Evolutionary conservation across 1,140 invertebrate genomes (phyloP).

Genomic region (Cecropterus lyciades): DNA sequence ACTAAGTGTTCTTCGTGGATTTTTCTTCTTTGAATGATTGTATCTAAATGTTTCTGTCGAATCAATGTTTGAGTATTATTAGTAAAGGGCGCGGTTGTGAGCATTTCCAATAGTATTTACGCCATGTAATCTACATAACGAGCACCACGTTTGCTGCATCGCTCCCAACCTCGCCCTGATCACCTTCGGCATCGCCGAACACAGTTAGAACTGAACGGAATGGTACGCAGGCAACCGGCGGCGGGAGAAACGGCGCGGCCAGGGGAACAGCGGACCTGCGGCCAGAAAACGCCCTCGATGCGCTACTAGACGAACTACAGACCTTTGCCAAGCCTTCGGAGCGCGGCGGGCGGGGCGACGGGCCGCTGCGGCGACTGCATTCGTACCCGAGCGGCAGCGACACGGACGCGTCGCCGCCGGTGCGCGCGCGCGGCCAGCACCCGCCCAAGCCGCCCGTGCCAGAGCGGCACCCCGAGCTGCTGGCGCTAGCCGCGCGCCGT

Average conservation of each 20-base stretch:
- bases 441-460: slow-evolving; percentile 90
- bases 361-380: slow-evolving; percentile 89
- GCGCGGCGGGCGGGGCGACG: slow-evolving; percentile 89
- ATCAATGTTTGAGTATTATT: slow-evolving; percentile 60
- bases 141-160: slow-evolving; percentile 5
- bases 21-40: slow-evolving; percentile 66
- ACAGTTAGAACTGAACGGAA: slow-evolving; percentile 64
- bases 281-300: slow-evolving; percentile 97
- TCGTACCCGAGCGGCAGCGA: slow-evolving; percentile 91
- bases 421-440: slow-evolving; percentile 82
- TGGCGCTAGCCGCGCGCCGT: slow-evolving; percentile 87
- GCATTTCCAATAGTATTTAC: not conserved
- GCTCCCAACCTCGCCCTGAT: slow-evolving; percentile 62
- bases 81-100: slow-evolving; percentile 56
- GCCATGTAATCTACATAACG: not conserved
- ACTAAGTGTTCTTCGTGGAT: slow-evolving; percentile 68
- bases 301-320: slow-evolving; percentile 96
- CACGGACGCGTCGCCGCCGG: slow-evolving; percentile 88
- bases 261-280: slow-evolving; percentile 89
- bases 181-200: slow-evolving; percentile 49
- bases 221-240: slow-evolving; percentile 85
- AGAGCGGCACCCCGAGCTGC: slow-evolving; percentile 89
- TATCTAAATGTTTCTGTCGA: slow-evolving; percentile 67
- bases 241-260: slow-evolving; percentile 87
- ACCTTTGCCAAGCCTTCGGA: slow-evolving; percentile 90